Percentiles rank a stretch among this genome's conserved stretches.
Conservation (phyloP, 2,113 vertebrate species). For the Hypocryptadius cinnamomeus region DNA sequence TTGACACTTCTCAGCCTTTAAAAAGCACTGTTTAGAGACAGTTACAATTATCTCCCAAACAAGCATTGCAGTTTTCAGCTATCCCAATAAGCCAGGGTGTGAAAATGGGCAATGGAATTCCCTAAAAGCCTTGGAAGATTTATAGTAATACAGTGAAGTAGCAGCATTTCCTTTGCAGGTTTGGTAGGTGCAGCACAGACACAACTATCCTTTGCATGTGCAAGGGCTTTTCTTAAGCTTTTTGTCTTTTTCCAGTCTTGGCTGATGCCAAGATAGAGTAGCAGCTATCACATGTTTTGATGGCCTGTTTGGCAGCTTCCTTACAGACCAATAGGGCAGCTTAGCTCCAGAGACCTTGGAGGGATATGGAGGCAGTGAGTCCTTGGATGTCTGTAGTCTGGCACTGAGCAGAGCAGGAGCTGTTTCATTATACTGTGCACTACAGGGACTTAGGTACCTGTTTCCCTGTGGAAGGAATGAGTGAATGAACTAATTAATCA, state of each 20-base stretch:
- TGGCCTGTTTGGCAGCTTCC: neutral
- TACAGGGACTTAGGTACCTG: neutral
- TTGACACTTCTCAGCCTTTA: neutral
- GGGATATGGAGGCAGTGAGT: neutral
- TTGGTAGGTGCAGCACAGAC: neutral
- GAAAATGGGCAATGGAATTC: neutral
- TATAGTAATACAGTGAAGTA: neutral
- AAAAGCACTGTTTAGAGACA: neutral
- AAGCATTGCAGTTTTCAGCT: neutral
- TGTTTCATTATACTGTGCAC: neutral
- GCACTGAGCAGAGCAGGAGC: neutral
- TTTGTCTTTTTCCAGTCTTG: neutral
- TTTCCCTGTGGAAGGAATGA: neutral
- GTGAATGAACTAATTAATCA: conserved; percentile 27
- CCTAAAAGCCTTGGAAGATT: neutral
- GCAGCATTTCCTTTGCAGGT: neutral
- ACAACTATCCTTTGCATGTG: neutral
- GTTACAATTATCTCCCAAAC: neutral
- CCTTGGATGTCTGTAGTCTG: neutral
- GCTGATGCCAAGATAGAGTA: neutral
- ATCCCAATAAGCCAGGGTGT: neutral
- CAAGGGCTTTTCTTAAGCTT: neutral
- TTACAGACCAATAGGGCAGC: fast-evolving
- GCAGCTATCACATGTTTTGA: neutral
- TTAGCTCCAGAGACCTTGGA: neutral